Evolutionary conservation across 2,113 vertebrate species (phyloP).

Genomic region (Maylandia zebra): DNA sequence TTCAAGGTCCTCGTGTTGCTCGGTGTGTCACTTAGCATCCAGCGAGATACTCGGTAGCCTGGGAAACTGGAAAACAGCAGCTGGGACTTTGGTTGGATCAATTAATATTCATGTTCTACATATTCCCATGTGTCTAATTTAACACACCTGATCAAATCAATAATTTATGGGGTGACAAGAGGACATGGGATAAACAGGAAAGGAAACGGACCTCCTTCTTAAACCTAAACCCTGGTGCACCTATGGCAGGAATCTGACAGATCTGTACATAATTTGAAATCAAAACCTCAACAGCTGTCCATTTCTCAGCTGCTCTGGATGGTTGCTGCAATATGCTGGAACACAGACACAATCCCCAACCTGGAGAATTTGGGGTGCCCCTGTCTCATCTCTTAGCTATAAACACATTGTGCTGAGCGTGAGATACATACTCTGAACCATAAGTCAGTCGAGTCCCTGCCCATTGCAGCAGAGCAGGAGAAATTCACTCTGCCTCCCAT

Average conservation of each 20-base stretch:
- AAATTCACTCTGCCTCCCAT: background rate
- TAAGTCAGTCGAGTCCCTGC: background rate
- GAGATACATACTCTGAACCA: background rate
- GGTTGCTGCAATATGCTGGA: background rate
- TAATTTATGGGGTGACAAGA: conserved; percentile 37
- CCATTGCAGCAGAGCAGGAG: background rate
- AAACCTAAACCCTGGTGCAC: background rate
- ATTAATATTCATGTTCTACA: conserved; percentile 68
- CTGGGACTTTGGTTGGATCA: conserved; percentile 48
- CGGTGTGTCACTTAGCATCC: conserved; percentile 3
- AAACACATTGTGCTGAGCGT: background rate
- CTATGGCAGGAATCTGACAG: background rate
- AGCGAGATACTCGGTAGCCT: conserved; percentile 2
- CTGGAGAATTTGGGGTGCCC: background rate
- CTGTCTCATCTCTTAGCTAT: background rate
- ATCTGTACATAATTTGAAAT: background rate
- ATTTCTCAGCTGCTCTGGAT: background rate
- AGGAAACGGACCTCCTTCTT: background rate
- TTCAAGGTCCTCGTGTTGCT: background rate
- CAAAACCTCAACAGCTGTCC: background rate
- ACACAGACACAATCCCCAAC: background rate
- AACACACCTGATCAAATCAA: conserved; percentile 67
- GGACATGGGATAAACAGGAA: background rate
- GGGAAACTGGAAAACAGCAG: conserved; percentile 59
- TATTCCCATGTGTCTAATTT: conserved; percentile 61